Conservation (phyloP, 1,140 invertebrate species). For the Drosophila repletoides region DNA sequence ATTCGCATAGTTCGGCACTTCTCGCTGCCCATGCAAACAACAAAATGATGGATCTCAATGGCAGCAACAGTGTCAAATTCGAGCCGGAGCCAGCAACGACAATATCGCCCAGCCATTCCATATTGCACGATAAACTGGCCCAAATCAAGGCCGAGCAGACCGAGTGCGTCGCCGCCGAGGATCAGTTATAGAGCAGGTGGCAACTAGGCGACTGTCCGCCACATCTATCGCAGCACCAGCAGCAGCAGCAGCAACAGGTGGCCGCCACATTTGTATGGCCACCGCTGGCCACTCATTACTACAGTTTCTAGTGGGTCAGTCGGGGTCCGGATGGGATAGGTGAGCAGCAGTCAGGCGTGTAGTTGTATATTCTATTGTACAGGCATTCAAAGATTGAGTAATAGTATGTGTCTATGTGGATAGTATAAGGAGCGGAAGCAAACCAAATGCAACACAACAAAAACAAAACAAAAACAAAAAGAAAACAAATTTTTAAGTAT, state of each 20-base stretch:
- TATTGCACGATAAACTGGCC: conserved; percentile 78
- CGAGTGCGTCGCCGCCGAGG: conserved; percentile 39
- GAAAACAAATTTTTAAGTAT: conserved; percentile 49
- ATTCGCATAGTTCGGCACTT: conserved; percentile 35
- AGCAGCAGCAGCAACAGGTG: conserved; percentile 49
- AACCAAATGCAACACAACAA: conserved; percentile 52
- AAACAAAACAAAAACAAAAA: conserved; percentile 9
- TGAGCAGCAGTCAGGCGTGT: conserved; percentile 5
- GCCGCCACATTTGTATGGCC: conserved; percentile 61
- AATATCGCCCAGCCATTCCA: conserved; percentile 41
- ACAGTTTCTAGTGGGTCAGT: conserved; percentile 59
- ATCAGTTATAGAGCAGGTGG: conserved; percentile 71
- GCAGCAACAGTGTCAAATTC: conserved; percentile 54
- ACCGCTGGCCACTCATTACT: conserved; percentile 68
- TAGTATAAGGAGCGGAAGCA: conserved; percentile 7
- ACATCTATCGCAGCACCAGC: conserved; percentile 6
- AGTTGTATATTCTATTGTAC: conserved; percentile 21
- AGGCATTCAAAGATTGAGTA: conserved; percentile 7
- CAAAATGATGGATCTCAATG: conserved; percentile 79
- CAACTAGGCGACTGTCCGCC: conserved; percentile 7
- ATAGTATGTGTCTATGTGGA: not conserved
- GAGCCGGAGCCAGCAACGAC: conserved; percentile 33
- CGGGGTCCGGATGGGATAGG: not conserved
- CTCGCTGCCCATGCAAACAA: conserved; percentile 29
- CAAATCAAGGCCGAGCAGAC: conserved; percentile 77